Conservation (phyloP, 2,797 vertebrate genomes). For the Xenentodon cancila region DNA sequence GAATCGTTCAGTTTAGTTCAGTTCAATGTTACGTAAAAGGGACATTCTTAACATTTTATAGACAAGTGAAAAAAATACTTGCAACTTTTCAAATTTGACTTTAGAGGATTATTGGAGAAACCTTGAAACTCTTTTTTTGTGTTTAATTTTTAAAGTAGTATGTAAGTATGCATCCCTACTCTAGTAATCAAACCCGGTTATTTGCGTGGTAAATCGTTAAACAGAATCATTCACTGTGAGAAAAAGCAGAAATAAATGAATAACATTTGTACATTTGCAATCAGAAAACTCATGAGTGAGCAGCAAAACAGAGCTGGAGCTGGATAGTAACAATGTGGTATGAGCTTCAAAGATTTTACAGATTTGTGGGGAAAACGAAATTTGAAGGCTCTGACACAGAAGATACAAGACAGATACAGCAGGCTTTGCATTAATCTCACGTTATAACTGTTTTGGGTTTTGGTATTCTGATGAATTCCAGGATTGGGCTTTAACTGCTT, state of each 20-base stretch:
- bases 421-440: slow-evolving; percentile 87
- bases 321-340: slow-evolving; percentile 1
- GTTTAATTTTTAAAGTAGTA: too few species aligned
- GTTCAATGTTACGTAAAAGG: too few species aligned
- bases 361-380: slow-evolving; percentile 30
- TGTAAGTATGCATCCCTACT: too few species aligned
- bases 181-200: too few species aligned
- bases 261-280: neutral
- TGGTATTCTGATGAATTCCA: slow-evolving; percentile 91
- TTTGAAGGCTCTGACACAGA: slow-evolving; percentile 45
- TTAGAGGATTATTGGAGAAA: too few species aligned
- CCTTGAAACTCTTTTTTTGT: too few species aligned
- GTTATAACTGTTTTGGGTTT: slow-evolving; percentile 89
- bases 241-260: too few species aligned
- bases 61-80: too few species aligned
- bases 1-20: slow-evolving; percentile 19
- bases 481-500: slow-evolving; percentile 94
- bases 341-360: slow-evolving; percentile 20
- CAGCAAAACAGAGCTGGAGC: neutral
- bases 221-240: too few species aligned
- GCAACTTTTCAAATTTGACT: too few species aligned
- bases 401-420: slow-evolving; percentile 69
- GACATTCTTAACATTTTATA: too few species aligned
- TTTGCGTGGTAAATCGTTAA: too few species aligned
- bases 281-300: neutral